Evolutionary conservation across 2,797 vertebrate genomes (phyloP), one percentile per base, ranked within the genome.

Genomic region (Buphagus erythrorhynchus): DNA sequence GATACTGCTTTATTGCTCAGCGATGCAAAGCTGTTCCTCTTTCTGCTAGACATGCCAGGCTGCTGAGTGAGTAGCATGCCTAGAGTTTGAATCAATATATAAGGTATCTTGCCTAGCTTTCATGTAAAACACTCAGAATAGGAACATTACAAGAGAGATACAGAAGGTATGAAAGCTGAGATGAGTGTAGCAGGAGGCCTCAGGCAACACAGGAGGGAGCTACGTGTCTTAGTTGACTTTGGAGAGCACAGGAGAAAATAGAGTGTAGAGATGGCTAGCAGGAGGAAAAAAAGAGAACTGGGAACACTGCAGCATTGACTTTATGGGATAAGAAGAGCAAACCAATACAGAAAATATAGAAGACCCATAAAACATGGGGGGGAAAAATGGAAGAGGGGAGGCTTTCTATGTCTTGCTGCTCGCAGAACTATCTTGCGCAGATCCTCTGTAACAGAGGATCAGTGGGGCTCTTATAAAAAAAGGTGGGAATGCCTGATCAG

Each of bases 171-270:
- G 58, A 89, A 36, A 54, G 26, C 54, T n/a, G 31, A 85, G 49
- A 43, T 42, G n/a, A 52, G 17, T 35, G 36, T 38, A 77, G 61
- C 54, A 72, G 73, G 61, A 90, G 5, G 29, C 76, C n/a, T 71
- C 66, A 71, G 49, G 76, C 54, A 86, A 68, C 55, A 72, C 61
- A 63, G 52, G 57, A 71, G 68, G 73, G 65, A 94, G 61, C 52
- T 68, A 65, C 6, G 0, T 76, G 51, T 55, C 49, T 88, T 46
- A 21, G 40, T 6, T 46, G 25, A 16, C 48, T 78, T 74, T 25
- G 43, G 49, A 85, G 18, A 76, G 6, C 26, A 59, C 11, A 63
- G 52, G 18, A 63, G 36, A 76, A 90, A 90, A 73, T n/a, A 8
- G 3, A 61, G 24, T 38, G 9, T 13, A 58, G 8, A 25, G 2